These are phyloP conservation scores for Corydoras maculifer DNA, from an alignment of 2,113 vertebrate species.

Conservation along the genomic window DNA sequence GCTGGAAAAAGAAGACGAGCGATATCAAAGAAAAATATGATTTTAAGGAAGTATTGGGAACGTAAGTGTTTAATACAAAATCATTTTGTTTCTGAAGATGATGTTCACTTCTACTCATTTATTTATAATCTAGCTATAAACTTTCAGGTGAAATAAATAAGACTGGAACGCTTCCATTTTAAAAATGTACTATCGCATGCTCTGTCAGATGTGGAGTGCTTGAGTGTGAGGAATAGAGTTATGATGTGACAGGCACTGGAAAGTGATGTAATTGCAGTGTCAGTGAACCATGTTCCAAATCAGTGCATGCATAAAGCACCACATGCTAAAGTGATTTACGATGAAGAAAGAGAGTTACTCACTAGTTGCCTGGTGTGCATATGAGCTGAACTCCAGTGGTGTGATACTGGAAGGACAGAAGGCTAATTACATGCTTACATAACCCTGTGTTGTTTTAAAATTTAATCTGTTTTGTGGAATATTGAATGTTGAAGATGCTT, in stretches of 20 bases:
- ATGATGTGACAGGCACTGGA: slow-evolving; percentile 18
- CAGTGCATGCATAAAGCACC: background rate
- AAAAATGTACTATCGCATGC: background rate
- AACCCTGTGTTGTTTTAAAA: too few species aligned
- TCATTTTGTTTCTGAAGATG: background rate
- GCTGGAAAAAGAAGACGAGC: slow-evolving; percentile 74
- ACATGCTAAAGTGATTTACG: background rate
- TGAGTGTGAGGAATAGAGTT: background rate
- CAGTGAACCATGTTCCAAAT: slow-evolving; percentile 17
- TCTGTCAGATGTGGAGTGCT: background rate
- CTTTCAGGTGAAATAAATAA: too few species aligned
- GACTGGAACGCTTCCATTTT: too few species aligned
- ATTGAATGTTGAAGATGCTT: background rate
- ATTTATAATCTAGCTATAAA: too few species aligned
- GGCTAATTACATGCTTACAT: background rate
- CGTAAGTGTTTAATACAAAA: slow-evolving; percentile 59
- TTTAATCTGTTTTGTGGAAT: slow-evolving; percentile 9
- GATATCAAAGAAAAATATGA: slow-evolving; percentile 74
- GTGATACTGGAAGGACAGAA: background rate
- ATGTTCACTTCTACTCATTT: too few species aligned
- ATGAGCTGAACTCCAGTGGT: background rate
- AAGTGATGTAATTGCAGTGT: background rate
- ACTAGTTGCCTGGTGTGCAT: background rate
- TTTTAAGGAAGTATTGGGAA: slow-evolving; percentile 75
- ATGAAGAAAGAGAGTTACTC: too few species aligned